A percentile compares a stretch with the other conserved stretches of the same genome.
Evolutionary conservation across 2,113 vertebrate species (phyloP).

Genomic region (Alaudala cheleensis): DNA sequence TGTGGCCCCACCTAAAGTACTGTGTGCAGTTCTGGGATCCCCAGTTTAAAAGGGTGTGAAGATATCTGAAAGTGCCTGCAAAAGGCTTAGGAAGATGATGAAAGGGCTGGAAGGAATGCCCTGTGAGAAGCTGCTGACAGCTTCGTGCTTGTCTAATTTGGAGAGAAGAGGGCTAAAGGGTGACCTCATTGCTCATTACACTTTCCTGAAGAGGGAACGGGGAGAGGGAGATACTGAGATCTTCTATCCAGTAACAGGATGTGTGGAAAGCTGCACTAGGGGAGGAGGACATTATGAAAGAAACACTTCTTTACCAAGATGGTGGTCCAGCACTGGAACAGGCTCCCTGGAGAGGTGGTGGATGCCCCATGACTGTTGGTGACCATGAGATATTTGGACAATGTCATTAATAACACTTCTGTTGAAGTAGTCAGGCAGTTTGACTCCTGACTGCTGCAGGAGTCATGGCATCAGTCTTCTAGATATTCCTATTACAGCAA

Average conservation of each 20-base stretch:
- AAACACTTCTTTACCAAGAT: background rate
- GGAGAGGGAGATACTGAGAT: background rate
- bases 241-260: background rate
- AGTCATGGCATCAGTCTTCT: background rate
- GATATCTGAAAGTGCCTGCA: background rate
- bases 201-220: background rate
- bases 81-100: background rate
- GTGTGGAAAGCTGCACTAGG: background rate
- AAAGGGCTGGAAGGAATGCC: background rate
- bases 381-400: background rate
- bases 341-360: background rate
- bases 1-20: fast-evolving
- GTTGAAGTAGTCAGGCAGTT: background rate
- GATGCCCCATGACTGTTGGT: fast-evolving
- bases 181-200: background rate
- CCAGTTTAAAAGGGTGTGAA: background rate
- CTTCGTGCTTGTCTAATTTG: background rate
- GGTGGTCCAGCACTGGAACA: background rate
- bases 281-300: background rate
- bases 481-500: background rate
- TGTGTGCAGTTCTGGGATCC: too few species aligned
- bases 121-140: background rate
- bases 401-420: background rate
- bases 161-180: background rate
- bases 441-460: background rate